phyloP scores from a whole-genome alignment of 2,113 vertebrate species.

The Callaeas wilsoni region DNA sequence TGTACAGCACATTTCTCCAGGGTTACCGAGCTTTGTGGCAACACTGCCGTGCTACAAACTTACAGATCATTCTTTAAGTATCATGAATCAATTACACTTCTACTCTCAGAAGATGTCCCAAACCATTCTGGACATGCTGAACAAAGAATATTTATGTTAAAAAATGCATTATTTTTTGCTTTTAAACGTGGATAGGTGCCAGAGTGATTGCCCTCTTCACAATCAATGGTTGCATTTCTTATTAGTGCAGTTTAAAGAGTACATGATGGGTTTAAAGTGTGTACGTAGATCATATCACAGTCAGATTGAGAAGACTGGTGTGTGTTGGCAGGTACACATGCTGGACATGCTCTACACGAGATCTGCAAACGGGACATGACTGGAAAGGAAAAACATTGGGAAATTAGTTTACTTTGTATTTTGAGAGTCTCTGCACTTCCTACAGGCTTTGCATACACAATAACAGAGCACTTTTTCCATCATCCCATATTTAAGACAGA shows the following conservation, averaged over 20 bases:
- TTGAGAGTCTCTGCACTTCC: background rate
- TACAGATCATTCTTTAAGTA: background rate
- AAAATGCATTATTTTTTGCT: background rate
- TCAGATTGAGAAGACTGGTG: constrained; percentile 92
- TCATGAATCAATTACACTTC: background rate
- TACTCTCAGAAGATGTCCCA: background rate
- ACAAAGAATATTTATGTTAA: background rate
- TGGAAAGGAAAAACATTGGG: constrained; percentile 54
- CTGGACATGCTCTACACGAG: constrained; percentile 89
- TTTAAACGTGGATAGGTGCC: constrained; percentile 24
- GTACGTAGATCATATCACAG: constrained; percentile 68
- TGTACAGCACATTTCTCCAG: constrained; percentile 29
- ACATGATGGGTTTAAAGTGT: constrained; percentile 4
- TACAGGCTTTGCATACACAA: background rate
- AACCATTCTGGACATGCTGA: background rate
- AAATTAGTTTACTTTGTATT: background rate
- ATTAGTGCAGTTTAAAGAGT: constrained; percentile 58
- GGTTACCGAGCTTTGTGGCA: constrained; percentile 22
- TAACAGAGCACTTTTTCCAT: background rate
- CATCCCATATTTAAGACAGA: background rate
- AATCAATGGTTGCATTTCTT: constrained; percentile 45
- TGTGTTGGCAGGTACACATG: constrained; percentile 95
- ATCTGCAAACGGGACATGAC: constrained; percentile 92
- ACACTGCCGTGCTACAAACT: background rate
- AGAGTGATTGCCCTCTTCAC: constrained; percentile 46